phyloP scores from a whole-genome alignment of 1,140 invertebrate species.

The Calephelis virginiensis region DNA sequence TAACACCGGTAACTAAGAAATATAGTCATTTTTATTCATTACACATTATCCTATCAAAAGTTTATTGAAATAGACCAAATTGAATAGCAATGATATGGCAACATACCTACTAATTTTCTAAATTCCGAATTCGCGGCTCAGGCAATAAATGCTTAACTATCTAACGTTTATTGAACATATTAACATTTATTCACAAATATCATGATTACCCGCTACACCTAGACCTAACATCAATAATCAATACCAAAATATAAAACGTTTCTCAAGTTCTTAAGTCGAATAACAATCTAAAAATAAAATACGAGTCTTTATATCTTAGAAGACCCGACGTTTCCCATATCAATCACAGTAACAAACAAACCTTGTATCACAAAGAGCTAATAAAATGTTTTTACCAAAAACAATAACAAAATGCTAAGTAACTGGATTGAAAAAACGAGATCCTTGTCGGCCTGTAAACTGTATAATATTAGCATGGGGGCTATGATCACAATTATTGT shows the following conservation, averaged over 20 bases:
- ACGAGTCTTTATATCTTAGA: conserved; percentile 32
- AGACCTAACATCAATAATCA: background rate
- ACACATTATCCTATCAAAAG: too few species aligned
- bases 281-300: conserved; percentile 1
- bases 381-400: conserved; percentile 65
- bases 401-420: conserved; percentile 53
- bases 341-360: conserved; percentile 46
- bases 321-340: conserved; percentile 50
- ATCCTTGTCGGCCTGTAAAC: conserved; percentile 44
- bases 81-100: too few species aligned
- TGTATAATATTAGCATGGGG: conserved; percentile 41
- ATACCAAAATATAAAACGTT: background rate
- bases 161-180: too few species aligned
- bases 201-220: too few species aligned
- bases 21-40: too few species aligned
- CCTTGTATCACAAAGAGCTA: conserved; percentile 48
- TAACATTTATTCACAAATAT: too few species aligned
- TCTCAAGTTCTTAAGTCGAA: background rate
- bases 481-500: conserved; percentile 55
- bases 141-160: too few species aligned
- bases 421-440: conserved; percentile 47
- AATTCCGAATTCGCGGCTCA: too few species aligned
- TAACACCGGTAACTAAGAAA: too few species aligned
- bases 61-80: too few species aligned
- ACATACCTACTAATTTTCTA: too few species aligned